Evolutionary conservation across 2,888 invertebrate genomes (phyloP).

Genomic region (Axea sp.): DNA sequence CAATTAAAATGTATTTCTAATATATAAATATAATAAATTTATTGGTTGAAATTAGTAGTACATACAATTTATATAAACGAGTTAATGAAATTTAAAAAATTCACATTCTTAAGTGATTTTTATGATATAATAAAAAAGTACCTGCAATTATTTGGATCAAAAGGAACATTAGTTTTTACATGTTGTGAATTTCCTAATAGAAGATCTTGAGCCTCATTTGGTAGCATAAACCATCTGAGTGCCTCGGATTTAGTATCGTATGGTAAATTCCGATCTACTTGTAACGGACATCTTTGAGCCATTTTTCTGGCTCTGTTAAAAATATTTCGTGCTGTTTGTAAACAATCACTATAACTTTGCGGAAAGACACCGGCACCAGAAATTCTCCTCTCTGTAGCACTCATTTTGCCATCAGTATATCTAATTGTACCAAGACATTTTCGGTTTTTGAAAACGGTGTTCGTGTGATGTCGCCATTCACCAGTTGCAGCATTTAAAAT

Average conservation of each 20-base stretch:
- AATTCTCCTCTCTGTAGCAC: slow-evolving; percentile 85
- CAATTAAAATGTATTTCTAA: too few relatives aligned
- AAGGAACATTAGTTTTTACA: slow-evolving; percentile 88
- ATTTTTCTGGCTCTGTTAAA: slow-evolving; percentile 88
- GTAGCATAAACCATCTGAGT: slow-evolving; percentile 93
- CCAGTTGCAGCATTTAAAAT: slow-evolving; percentile 92
- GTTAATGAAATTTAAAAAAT: too few relatives aligned
- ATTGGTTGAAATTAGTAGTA: too few relatives aligned
- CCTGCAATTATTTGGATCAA: slow-evolving; percentile 83
- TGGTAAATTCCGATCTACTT: slow-evolving; percentile 85
- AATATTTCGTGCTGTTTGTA: slow-evolving; percentile 88
- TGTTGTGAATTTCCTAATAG: slow-evolving; percentile 87
- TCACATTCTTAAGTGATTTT: too few relatives aligned
- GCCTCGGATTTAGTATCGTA: slow-evolving; percentile 86
- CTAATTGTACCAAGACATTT: slow-evolving; percentile 90
- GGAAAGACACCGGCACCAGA: slow-evolving; percentile 87
- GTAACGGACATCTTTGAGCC: slow-evolving; percentile 86
- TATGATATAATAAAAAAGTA: slow-evolving; percentile 22
- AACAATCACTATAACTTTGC: slow-evolving; percentile 87
- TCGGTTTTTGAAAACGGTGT: slow-evolving; percentile 88
- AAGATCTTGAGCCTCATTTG: slow-evolving; percentile 90
- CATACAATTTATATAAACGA: too few relatives aligned
- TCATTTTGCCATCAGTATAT: slow-evolving; percentile 88
- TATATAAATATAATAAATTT: too few relatives aligned
- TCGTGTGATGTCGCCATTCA: slow-evolving; percentile 92